These are phyloP conservation scores for Melanocharis versteri DNA, from an alignment of 2,113 vertebrate genomes.

Conservation along the genomic window DNA sequence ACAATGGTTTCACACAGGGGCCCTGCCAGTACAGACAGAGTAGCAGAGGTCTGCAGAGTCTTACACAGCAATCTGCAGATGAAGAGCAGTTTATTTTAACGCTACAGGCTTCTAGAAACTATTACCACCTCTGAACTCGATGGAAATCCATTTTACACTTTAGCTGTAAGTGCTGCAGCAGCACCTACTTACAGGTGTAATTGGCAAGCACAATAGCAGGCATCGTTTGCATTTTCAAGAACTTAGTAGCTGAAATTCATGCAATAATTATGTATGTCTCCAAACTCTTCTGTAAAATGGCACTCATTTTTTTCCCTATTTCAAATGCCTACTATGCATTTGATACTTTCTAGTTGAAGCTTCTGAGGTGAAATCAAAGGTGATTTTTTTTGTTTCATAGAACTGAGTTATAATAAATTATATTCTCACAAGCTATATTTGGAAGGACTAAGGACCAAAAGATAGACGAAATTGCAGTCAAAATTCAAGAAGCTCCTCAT, in stretches of 20 bases:
- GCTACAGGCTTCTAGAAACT: neutral
- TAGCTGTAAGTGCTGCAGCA: neutral
- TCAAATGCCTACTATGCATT: neutral
- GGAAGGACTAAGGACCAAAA: neutral
- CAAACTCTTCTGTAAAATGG: neutral
- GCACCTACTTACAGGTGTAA: neutral
- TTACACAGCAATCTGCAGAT: neutral
- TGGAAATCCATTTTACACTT: neutral
- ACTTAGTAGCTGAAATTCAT: neutral
- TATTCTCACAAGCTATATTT: neutral
- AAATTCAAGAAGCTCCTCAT: neutral
- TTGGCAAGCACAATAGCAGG: neutral
- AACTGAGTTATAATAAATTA: neutral
- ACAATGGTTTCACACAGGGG: neutral
- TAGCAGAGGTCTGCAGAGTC: neutral
- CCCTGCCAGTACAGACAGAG: neutral
- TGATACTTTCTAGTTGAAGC: neutral
- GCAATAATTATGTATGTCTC: neutral
- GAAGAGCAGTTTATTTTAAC: neutral
- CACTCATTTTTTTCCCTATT: neutral
- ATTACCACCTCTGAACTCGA: neutral
- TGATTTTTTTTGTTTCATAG: neutral
- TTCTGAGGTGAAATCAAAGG: neutral
- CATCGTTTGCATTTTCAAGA: neutral
- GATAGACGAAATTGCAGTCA: neutral